Base-by-base conservation (phyloP, 2,113 vertebrate species). In the Elaphurus davidianus region DNA sequence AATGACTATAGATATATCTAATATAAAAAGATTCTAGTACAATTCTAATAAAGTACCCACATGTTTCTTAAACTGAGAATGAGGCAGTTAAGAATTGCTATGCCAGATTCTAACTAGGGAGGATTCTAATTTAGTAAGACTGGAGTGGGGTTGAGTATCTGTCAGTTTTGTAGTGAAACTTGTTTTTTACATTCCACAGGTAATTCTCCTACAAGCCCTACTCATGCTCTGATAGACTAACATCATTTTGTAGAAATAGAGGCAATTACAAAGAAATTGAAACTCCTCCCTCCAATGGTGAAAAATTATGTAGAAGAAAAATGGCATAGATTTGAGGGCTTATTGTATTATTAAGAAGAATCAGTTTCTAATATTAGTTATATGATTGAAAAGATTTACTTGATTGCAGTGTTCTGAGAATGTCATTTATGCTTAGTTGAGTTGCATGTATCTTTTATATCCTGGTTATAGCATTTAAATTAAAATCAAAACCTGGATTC, bases 401-500 rank as follows among this genome's bases (percentile, higher is more conserved):
- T 95, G 57, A 25, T 89, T 96, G 8, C 15, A 91, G 52, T 50
- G 1, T 95, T 86, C 89, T 93, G 57, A 93, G 28, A 96, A 43
- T 86, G 25, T 95, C 79, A 96, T 6, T 85, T 92, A 33, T 88
- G 47, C 59, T 71, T 96, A 11, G 17, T 67, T 94, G 82, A 92
- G 10, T 54, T 45, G n/a, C 64, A 47, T 95, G 12, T 95, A 74
- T 92, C 43, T 95, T 94, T 96, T 94, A 79, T 91, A 40, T 92
- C 55, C 45, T 87, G 6, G 23, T 40, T 85, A 60, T 91, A 82
- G n/a, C 89, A 91, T 79, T 93, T 94, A 93, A 93, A 89, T 50
- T 89, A 93, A 97, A 98, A 91, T 93, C 21, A 92, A 88, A 97
- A 93, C 57, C 54, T 74, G 28, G 13, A 57, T 87, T 95, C 79